Conservation (phyloP, 1,140 invertebrate genomes). For the Drosophila athabasca region DNA sequence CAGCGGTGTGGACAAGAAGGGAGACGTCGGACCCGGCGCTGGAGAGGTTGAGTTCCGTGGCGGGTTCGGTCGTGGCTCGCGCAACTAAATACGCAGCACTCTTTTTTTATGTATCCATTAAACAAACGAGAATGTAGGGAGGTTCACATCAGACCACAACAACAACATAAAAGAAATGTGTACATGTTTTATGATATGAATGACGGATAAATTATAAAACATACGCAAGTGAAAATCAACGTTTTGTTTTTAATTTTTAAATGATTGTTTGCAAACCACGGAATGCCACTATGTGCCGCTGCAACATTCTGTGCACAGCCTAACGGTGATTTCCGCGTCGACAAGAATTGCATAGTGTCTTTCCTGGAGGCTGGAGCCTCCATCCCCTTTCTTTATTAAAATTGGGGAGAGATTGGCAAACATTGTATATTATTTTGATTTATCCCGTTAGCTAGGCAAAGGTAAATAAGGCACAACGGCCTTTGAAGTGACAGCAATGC, state of each 20-base stretch:
- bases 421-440: no score
- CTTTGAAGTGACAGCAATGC: no score
- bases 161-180: constrained; percentile 41
- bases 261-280: neutral
- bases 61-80: constrained; percentile 84
- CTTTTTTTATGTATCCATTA: constrained; percentile 58
- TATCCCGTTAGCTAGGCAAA: no score
- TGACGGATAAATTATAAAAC: constrained; percentile 57
- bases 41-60: constrained; percentile 93
- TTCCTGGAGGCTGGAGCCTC: no score
- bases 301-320: no score
- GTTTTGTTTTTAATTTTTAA: constrained; percentile 34
- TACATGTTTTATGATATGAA: constrained; percentile 60
- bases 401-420: no score
- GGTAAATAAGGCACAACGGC: no score
- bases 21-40: constrained; percentile 95
- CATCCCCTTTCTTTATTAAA: no score
- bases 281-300: no score
- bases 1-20: constrained; percentile 91
- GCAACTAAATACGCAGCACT: constrained; percentile 68
- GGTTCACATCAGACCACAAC: constrained; percentile 27
- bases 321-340: no score
- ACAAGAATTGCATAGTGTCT: no score
- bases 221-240: constrained; percentile 55
- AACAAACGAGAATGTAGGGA: constrained; percentile 48